Percentiles rank a stretch among this genome's conserved stretches.
These are phyloP conservation scores for Sylvietta virens DNA, from an alignment of 2,113 vertebrate species.

Conservation along the genomic window DNA sequence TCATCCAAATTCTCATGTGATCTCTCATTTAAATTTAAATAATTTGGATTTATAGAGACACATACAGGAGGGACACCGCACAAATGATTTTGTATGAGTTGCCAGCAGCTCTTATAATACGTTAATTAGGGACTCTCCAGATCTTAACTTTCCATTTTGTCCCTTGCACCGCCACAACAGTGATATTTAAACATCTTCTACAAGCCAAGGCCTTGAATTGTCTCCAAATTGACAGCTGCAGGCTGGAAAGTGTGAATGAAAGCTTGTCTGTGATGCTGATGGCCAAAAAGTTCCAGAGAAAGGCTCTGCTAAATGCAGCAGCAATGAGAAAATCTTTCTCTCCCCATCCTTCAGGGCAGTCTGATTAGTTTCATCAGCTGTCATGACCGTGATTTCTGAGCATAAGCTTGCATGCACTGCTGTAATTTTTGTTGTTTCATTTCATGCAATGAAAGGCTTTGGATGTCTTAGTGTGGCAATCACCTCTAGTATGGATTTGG, in stretches of 20 bases:
- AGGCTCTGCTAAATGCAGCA: not conserved
- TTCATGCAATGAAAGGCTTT: not conserved
- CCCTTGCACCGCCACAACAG: conserved; percentile 73
- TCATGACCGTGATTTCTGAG: not conserved
- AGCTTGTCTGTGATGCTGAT: conserved; percentile 83
- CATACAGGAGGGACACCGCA: not conserved
- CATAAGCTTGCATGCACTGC: not conserved
- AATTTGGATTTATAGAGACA: not conserved
- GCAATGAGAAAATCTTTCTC: not conserved
- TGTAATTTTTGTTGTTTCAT: not conserved
- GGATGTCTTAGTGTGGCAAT: not conserved
- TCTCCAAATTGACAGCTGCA: conserved; percentile 86
- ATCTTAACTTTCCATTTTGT: not conserved
- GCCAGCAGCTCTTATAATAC: not conserved
- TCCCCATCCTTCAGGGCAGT: not conserved
- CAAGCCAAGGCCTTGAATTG: conserved; percentile 81
- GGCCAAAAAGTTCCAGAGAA: conserved; percentile 82
- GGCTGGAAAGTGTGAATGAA: conserved; percentile 85
- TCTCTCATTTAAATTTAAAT: not conserved
- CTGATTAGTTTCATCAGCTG: not conserved
- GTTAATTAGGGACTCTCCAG: not conserved
- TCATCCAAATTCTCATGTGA: not conserved
- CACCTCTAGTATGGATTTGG: not conserved
- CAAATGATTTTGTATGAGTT: not conserved
- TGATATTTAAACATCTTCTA: conserved; percentile 87